Evolutionary conservation across 2,797 vertebrate species (phyloP).

Genomic region (Eidolon dupreanum): DNA sequence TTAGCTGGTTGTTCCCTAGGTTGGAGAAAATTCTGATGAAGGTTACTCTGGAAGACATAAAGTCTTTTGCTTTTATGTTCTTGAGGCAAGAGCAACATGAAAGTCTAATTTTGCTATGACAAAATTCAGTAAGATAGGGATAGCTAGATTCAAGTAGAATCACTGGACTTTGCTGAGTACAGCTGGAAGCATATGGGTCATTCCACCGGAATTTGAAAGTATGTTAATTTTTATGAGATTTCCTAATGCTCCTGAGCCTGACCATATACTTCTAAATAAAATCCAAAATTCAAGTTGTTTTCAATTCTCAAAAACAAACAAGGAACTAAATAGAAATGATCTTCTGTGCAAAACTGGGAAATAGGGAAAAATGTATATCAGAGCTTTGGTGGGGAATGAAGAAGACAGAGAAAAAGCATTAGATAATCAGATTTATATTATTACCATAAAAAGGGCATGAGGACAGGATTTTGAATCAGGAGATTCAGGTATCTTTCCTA

Average conservation of each 20-base stretch:
- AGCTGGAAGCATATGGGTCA: not conserved
- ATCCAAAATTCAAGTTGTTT: constrained; percentile 28
- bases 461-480: not conserved
- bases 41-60: not conserved
- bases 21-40: not conserved
- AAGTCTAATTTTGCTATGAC: not conserved
- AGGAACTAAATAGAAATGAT: not conserved
- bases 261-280: not conserved
- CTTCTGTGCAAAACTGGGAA: constrained; percentile 10
- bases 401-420: not conserved
- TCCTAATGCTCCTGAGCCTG: not conserved
- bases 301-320: constrained; percentile 35
- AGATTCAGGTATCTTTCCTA: not conserved
- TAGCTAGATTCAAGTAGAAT: not conserved
- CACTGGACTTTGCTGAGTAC: not conserved
- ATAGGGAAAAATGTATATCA: not conserved
- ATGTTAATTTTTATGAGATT: constrained; percentile 22
- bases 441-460: not conserved
- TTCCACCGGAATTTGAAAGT: not conserved
- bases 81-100: not conserved
- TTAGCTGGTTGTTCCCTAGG: not conserved
- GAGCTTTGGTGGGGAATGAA: not conserved
- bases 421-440: not conserved
- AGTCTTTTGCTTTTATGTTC: not conserved
- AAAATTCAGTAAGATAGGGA: not conserved